phyloP scores from a whole-genome alignment of 1,140 invertebrate species.

The Drosophila auraria region DNA sequence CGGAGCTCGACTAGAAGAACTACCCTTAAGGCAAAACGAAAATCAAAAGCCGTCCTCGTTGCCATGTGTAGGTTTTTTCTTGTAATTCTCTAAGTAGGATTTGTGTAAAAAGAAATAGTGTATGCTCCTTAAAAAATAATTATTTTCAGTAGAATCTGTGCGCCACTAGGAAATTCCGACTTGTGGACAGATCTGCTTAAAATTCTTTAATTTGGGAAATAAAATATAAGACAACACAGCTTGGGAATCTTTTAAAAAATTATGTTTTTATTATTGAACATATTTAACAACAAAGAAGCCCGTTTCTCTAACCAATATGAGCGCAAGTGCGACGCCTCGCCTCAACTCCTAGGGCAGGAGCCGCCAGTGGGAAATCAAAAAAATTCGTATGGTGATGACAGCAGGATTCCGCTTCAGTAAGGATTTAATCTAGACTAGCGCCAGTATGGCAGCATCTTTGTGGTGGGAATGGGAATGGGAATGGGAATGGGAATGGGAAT shows the following conservation, averaged over 20 bases:
- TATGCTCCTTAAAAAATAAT: too few relatives aligned
- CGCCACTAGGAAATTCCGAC: too few relatives aligned
- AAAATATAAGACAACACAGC: too few relatives aligned
- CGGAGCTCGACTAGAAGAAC: too few relatives aligned
- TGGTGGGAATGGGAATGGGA: neutral
- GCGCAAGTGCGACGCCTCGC: neutral
- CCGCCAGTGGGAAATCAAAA: neutral
- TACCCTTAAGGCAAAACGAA: too few relatives aligned
- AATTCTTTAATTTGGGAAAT: too few relatives aligned
- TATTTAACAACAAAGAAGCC: slow-evolving; percentile 10
- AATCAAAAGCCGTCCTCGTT: too few relatives aligned
- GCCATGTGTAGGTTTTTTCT: too few relatives aligned
- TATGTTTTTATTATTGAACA: slow-evolving; percentile 4
- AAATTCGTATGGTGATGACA: neutral
- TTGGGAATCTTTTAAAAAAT: neutral
- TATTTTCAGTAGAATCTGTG: too few relatives aligned
- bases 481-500: neutral
- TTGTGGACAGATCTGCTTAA: too few relatives aligned
- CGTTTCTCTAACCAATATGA: neutral
- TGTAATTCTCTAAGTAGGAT: too few relatives aligned
- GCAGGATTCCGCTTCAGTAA: neutral
- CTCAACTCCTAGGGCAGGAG: neutral
- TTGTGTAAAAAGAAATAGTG: too few relatives aligned
- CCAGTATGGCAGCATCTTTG: neutral
- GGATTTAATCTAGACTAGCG: neutral